Base-by-base conservation (phyloP, 2,888 invertebrate genomes). In the Hirtodrosophila duncani region DNA sequence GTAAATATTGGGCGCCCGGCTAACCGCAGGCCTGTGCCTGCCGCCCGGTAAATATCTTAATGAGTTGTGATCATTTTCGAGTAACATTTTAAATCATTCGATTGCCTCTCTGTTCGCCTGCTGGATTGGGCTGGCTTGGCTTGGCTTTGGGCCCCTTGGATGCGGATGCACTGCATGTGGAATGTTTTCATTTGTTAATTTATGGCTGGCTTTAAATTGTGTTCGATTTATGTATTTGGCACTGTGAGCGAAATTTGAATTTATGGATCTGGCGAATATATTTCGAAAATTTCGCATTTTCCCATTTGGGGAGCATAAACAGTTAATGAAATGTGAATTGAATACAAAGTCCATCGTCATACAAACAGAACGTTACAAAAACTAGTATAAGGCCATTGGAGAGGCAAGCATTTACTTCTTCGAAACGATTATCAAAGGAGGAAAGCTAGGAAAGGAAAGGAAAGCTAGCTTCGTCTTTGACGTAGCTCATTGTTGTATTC, bases 261-360 rank as follows among this genome's bases (percentile, higher is more conserved):
- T 70, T 79, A 70, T 63, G 71, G 39, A 11, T 30, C n/a, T 33
- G 30, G 56, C 43, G 60, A 60, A 75, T 75, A n/a, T n/a, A 70
- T 57, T 60, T 70, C 5, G 30, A 11, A 18, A 16, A n/a, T n/a
- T 16, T 4, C 3, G 13, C 14, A 26, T 17, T 21, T 27, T 41
- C 20, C 1, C 9, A 29, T 9, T 26, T 31, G 23, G 17, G 17
- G 13, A n/a, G n/a, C n/a, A n/a, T 36, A 53, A 53, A 55, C 55
- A 56, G 29, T n/a, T 27, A 42, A 23, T 16, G 56, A 33, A 41
- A 42, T 33, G 39, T 46, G n/a, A n/a, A n/a, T 16, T 20, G 10
- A 48, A 20, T 31, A 20, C 16, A 14, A 23, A 20, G 48, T 9
- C 9, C 16, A 18, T n/a, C 11, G 18, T n/a, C 7, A 7, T n/a